Base-by-base conservation (phyloP, 2,113 vertebrate species). In the Cavia aperea region DNA sequence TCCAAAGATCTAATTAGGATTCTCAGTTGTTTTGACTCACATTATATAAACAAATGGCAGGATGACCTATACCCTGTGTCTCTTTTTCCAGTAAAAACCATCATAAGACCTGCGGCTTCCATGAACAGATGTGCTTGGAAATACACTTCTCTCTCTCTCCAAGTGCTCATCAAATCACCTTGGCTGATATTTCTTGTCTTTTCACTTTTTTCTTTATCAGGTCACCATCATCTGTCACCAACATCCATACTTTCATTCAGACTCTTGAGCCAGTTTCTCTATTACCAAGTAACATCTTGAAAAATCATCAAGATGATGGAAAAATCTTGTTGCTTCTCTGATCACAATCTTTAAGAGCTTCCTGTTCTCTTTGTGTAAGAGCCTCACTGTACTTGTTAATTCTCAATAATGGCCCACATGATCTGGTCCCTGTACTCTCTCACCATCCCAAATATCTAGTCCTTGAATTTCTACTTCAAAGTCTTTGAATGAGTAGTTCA, bases 331-430 rank as follows among this genome's bases (percentile, higher is more conserved):
- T 60, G 7, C 19, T 91, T 92, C 56, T 89, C 81, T 73, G 7
- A 12, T 56, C 63, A 51, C 62, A 24, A 75, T 2, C 29, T 10
- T 54, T n/a, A 63, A 33, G 29, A 66, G 24, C 10, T n/a, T 58
- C 15, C 49, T 77, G 18, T 81, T 66, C 14, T 49, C n/a, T 60
- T 39, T 36, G 36, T 62, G 6, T 23, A 7, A 24, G 29, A 6
- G 29, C 24, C 39, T 23, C 1, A 6, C 33, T 23, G 12, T 1
- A 29, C 29, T 54, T 24, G 1, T n/a, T 56, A 23, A 1, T 79
- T 31, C 18, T 62, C 29, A 23, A 18, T 4, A 70, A 3, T 2
- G 10, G 15, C 15, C 0, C 4, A 8, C 23, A 5, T 2, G 66
- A 10, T 15, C 51, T 51, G 66, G 14, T 2, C 9, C 19, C 36